Conservation (phyloP, 2,113 vertebrate species). For the Semnornis frantzii region DNA sequence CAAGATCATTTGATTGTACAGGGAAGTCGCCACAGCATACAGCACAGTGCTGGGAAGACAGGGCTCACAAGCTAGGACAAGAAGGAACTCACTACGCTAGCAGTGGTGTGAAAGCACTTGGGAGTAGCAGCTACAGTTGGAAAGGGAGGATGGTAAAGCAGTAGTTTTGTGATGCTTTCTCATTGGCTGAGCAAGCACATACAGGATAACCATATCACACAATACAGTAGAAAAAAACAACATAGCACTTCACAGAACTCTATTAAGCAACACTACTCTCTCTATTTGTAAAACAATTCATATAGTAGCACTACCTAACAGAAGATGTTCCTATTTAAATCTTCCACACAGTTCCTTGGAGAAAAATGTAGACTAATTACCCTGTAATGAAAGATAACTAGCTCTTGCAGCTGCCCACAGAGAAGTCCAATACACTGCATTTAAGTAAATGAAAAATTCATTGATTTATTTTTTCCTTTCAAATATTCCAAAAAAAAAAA, state of each 20-base stretch:
- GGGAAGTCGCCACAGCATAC: not conserved
- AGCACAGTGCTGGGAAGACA: not conserved
- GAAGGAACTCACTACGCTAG: not conserved
- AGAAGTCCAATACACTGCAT: not conserved
- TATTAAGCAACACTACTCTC: not conserved
- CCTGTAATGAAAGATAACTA: not conserved
- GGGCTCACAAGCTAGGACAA: not conserved
- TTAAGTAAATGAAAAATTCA: not conserved
- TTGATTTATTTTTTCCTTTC: not conserved
- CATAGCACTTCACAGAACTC: not conserved
- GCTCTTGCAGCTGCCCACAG: not conserved
- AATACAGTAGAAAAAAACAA: not conserved
- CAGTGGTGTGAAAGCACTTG: not conserved
- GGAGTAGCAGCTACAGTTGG: not conserved
- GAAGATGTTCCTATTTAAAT: not conserved
- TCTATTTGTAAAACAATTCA: not conserved
- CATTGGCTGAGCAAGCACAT: not conserved
- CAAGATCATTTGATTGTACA: not conserved
- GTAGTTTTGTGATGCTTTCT: not conserved
- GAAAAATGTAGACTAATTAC: slow-evolving; percentile 20
- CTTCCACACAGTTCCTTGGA: not conserved
- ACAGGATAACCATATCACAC: accelerated
- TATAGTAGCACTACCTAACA: not conserved
- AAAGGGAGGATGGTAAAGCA: not conserved
- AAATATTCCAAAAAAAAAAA: not conserved